These are phyloP conservation scores for Agapetus fuscipes DNA, from an alignment of 2,888 invertebrate species.

Conservation along the genomic window DNA sequence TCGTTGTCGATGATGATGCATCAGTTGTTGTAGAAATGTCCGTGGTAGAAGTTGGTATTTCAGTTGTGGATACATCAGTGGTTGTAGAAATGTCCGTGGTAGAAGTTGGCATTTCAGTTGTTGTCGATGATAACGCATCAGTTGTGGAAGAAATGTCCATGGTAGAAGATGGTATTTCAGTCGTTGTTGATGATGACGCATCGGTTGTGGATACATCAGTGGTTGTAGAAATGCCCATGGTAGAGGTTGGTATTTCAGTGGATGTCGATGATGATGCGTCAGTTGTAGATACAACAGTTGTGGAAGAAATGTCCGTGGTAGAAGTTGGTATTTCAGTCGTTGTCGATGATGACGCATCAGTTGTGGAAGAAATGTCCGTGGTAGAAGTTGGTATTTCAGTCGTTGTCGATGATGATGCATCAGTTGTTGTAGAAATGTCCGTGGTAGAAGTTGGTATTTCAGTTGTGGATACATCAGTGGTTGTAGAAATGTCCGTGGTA, in stretches of 20 bases:
- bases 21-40: neutral
- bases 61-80: neutral
- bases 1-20: neutral
- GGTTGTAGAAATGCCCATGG: neutral
- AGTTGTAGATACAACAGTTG: neutral
- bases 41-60: neutral
- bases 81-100: neutral
- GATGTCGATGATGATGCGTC: neutral
- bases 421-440: neutral
- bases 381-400: neutral
- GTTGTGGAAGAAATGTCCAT: neutral
- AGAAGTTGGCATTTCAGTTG: neutral
- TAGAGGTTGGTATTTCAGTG: neutral
- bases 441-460: neutral
- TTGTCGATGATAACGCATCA: neutral
- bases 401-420: neutral
- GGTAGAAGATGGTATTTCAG: neutral
- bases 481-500: neutral
- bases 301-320: neutral
- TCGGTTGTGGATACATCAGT: neutral
- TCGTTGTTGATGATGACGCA: neutral
- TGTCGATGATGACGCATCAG: neutral
- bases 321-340: neutral
- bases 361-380: neutral
- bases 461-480: neutral